Evolutionary conservation across 2,113 vertebrate genomes (phyloP).

Genomic region (Trichomycterus rosablanca): DNA sequence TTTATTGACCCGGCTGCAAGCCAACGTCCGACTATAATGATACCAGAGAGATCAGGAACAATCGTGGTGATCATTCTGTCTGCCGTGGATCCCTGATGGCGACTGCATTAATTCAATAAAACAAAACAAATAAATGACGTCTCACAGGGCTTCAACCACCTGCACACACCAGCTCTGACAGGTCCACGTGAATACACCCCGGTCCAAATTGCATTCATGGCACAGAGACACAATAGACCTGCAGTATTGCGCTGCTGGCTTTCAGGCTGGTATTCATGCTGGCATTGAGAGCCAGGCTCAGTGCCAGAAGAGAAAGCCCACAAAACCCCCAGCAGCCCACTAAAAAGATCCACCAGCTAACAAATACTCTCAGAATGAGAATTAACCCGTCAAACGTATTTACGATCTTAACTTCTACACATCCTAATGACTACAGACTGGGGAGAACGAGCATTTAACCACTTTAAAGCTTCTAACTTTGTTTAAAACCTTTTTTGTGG

Average conservation of each 20-base stretch:
- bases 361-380: not conserved
- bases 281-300: not conserved
- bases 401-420: too few species aligned
- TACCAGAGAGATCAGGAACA: not conserved
- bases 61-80: too few species aligned
- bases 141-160: not conserved
- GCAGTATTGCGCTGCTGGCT: slow-evolving; percentile 5
- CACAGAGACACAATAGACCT: not conserved
- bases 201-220: not conserved
- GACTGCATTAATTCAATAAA: slow-evolving; percentile 13
- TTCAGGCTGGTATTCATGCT: not conserved
- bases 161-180: not conserved
- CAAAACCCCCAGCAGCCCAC: not conserved
- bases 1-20: not conserved
- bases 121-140: slow-evolving; percentile 17
- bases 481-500: too few species aligned
- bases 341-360: not conserved
- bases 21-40: not conserved
- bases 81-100: too few species aligned
- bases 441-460: too few species aligned
- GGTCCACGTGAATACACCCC: slow-evolving; percentile 10
- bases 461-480: too few species aligned
- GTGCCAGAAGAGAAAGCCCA: not conserved
- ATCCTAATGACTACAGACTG: too few species aligned
- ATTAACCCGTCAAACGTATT: too few species aligned